Base-by-base conservation (phyloP, 1,140 invertebrate species). In the Bombus sibiricus region DNA sequence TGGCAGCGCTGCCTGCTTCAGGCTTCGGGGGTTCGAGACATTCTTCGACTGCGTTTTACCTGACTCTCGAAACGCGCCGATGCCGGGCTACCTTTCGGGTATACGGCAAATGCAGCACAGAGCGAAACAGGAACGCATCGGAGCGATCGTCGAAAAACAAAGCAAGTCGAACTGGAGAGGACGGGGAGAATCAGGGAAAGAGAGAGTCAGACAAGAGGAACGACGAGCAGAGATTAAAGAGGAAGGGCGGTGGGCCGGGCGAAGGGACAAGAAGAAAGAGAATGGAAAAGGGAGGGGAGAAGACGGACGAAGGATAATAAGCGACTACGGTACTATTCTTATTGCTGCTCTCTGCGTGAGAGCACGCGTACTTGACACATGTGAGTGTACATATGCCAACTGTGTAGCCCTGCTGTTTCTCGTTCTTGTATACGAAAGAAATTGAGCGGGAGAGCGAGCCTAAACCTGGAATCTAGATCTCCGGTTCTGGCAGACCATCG, bases 1-100 rank as follows among this genome's bases (percentile, higher is more conserved):
- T 9, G 18, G 18, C 18, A 22, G n/a, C 3, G 9, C 13, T 13
- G 13, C 4, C 62, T 64, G n/a, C 62, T 64, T 32, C 59, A 5
- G 28, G 25, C 4, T 37, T 37, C 32, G 4, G 25, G 57, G 18
- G 57, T 47, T 62, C 68, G 83, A 62, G 57, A 81, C 78, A 85
- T 85, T 81, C 78, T 37, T 85, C 41, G 71, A 18, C 25, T 59
- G 75, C 68, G 75, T 79, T 78, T 84, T 87, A 84, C 85, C 85
- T 84, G 85, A 76, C 74, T 77, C 75, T 86, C 81, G 81, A 77
- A 83, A 83, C 43, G 9, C 37, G 47, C 47, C 18, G 25, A 39
- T 22, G 53, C 39, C 22, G 22, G 66, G 37, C n/a, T 62, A 39
- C 62, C 32, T 41, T 69, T 69, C 32, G 41, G n/a, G 47, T 71